These are phyloP conservation scores for Eulemur coronatus DNA, from an alignment of 2,797 vertebrate genomes.

Conservation along the genomic window DNA sequence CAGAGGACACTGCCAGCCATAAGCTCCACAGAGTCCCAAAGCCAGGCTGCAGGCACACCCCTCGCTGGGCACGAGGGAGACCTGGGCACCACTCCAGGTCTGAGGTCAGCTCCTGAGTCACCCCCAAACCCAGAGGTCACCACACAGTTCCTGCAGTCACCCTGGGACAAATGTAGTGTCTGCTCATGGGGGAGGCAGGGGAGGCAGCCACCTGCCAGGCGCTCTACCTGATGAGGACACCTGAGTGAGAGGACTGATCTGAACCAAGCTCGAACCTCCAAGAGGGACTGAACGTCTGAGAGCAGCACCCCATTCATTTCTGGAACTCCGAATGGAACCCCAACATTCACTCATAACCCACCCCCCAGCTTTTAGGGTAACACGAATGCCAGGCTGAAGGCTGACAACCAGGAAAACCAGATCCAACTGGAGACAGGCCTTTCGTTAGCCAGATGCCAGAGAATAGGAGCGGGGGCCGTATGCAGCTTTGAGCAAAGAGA, in stretches of 20 bases:
- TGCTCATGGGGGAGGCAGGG: background rate
- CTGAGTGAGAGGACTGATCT: background rate
- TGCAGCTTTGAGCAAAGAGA: background rate
- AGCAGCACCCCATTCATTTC: accelerated
- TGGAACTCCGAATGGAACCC: background rate
- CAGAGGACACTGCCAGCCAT: background rate
- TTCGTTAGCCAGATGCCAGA: background rate
- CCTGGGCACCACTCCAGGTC: background rate
- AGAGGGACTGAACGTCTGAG: background rate
- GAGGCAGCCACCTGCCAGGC: background rate
- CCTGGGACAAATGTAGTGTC: background rate
- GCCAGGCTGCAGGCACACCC: background rate
- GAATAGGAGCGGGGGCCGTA: background rate
- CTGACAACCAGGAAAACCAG: background rate
- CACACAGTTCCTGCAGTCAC: background rate
- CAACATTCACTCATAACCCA: background rate
- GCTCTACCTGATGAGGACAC: background rate
- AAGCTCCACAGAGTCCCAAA: background rate
- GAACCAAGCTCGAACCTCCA: background rate
- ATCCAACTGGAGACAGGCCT: background rate
- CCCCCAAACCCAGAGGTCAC: background rate
- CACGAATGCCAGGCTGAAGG: background rate
- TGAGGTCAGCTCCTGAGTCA: background rate
- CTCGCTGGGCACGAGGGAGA: background rate
- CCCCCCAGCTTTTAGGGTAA: background rate